phyloP scores from a whole-genome alignment of 1,140 invertebrate genomes.

The Calliopsis andreniformis region DNA sequence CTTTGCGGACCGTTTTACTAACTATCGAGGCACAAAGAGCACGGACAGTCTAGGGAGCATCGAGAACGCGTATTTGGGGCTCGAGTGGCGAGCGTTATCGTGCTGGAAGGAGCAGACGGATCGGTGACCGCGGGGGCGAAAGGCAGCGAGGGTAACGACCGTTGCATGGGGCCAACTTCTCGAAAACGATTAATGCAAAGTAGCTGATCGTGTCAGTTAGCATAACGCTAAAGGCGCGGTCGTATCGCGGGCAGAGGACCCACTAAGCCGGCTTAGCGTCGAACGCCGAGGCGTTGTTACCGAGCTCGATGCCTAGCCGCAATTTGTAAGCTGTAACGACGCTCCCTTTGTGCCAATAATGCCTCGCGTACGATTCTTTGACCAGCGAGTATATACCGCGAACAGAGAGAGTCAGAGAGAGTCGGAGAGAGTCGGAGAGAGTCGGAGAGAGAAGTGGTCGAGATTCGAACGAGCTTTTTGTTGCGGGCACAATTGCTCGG shows the following conservation, averaged over 20 bases:
- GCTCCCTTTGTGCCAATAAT: conserved; percentile 51
- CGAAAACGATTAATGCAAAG: conserved; percentile 65
- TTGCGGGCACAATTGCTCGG: neutral
- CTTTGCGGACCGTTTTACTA: too few relatives aligned
- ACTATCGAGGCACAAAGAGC: too few relatives aligned
- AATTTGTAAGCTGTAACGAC: conserved; percentile 60
- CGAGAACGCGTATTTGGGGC: too few relatives aligned
- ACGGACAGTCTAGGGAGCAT: too few relatives aligned
- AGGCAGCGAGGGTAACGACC: neutral
- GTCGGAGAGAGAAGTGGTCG: neutral
- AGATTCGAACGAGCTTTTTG: conserved; percentile 41
- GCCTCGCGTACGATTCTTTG: conserved; percentile 54
- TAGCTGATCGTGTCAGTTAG: conserved; percentile 62
- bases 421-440: too few relatives aligned
- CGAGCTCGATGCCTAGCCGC: conserved; percentile 29
- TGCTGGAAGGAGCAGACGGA: too few relatives aligned
- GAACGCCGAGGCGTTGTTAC: conserved; percentile 44
- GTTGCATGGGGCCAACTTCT: conserved; percentile 29
- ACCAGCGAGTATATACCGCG: neutral
- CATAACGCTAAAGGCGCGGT: conserved; percentile 50
- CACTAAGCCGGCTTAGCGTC: conserved; percentile 63
- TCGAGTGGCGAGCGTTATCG: too few relatives aligned
- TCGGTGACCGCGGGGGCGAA: neutral
- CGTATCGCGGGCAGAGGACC: conserved; percentile 44
- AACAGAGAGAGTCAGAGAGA: too few relatives aligned